Evolutionary conservation across 1,140 invertebrate species (phyloP), one percentile per base, ranked within the genome.

Genomic region (Pinna nobilis): DNA sequence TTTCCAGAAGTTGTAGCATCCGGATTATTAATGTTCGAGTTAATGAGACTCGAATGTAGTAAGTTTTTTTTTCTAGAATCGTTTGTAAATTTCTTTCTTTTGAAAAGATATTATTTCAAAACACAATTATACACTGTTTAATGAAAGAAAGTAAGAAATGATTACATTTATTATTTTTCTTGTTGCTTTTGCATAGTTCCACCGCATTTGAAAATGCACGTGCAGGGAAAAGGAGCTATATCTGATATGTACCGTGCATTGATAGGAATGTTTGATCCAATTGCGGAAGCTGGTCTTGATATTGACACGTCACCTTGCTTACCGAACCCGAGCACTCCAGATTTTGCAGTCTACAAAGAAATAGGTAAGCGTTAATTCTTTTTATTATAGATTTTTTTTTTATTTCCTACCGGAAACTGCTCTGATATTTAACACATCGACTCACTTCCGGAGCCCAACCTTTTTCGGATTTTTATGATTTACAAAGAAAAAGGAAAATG

Each of bases 201-300:
- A 0, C 70, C 84, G 11, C 84, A 83, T 50, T 69, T 88, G 6
- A 80, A 87, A 63, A 72, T 89, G 57, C 82, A 87, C 35, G 87
- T 89, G 20, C 69, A 84, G 23, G 88, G 86, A 0, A 50, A 82
- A 11, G 87, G 88, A 1, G 76, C 86, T 4, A 74, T 89, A 74
- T 79, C 87, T 2, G 84, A 87, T 49, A 88, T 89, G 87, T 89
- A 88, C 74, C 74, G 82, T 9, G 66, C 83, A 11, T 69, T 89
- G 63, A 73, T 88, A 0, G 75, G 72, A 6, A 71, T 84, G 33
- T 86, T 89, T 65, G 86, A 89, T 63, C 88, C 88, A 9, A 37
- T 88, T 18, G 70, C 84, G 2, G 73, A 59, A n/a, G 15, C 33
- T 6, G 66, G 72, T 4, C 70, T 77, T 9, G 63, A 83, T 0